Conservation (phyloP, 2,113 vertebrate species). For the Catharus bicknelli region DNA sequence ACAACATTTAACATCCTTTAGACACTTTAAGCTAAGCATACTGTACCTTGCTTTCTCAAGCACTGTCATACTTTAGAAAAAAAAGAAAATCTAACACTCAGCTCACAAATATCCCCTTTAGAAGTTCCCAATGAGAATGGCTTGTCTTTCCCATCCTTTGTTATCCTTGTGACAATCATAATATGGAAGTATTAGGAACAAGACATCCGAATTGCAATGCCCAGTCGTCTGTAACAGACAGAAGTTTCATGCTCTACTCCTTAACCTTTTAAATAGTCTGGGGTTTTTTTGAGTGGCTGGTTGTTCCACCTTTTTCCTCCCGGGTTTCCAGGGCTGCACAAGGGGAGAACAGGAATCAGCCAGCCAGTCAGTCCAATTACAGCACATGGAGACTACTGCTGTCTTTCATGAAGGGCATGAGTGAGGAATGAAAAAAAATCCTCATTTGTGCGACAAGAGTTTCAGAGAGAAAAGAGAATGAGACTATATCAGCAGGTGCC, state of each 20-base stretch:
- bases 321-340: conserved; percentile 42
- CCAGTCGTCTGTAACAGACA: conserved; percentile 54
- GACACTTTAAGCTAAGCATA: background rate
- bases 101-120: background rate
- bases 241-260: conserved; percentile 49
- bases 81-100: background rate
- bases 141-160: conserved; percentile 11
- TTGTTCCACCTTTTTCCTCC: conserved; percentile 59
- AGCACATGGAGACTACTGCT: conserved; percentile 13
- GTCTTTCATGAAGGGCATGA: conserved; percentile 49
- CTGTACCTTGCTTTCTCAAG: background rate
- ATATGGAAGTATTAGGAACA: conserved; percentile 37
- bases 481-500: background rate
- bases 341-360: conserved; percentile 52
- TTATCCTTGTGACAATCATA: conserved; percentile 41
- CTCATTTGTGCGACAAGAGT: conserved; percentile 55
- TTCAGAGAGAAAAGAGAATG: conserved; percentile 16
- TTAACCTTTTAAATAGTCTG: conserved; percentile 67
- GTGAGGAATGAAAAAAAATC: background rate
- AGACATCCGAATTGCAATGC: conserved; percentile 55
- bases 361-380: conserved; percentile 69
- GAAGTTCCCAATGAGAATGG: conserved; percentile 9
- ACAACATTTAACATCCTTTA: background rate
- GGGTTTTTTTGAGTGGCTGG: conserved; percentile 50
- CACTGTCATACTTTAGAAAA: background rate